Evolutionary conservation across 1,140 invertebrate genomes (phyloP), one percentile per base, ranked within the genome.

Genomic region (Trissolcus basalis): DNA sequence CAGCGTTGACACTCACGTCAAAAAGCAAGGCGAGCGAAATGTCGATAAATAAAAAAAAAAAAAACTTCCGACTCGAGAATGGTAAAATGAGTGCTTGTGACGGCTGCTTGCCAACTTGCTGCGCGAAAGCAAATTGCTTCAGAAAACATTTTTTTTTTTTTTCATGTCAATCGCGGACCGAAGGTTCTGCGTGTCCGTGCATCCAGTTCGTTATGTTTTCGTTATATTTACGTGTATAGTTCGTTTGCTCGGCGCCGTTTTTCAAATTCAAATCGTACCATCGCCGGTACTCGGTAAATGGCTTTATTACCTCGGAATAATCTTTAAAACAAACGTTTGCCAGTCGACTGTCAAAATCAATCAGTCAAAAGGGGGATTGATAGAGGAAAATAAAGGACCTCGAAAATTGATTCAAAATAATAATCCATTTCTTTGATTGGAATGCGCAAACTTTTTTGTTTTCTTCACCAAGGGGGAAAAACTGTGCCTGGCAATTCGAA

Each of bases 21-120:
- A 70, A 70, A 71, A 67, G 64, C 15, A 56, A 67, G 55, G 58
- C 71, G 15, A 36, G 54, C 59, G 51, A 70, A 70, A 70, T 70
- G 61, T 70, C 64, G 67, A 56, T 32, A 54, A 54, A 50, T 55
- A 63, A 70, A 60, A 54, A 60, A 19, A 44, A 15, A 45, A 39
- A 43, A 48, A 61, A 10, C 60, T 39, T 16, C 7, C 16, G 41
- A 32, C 43, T 33, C 53, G 45, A 71, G 61, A 45, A 72, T 72
- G 54, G 59, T 45, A 54, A 41, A 63, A 67, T 50, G 50, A 67
- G 51, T 56, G 51, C 45, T 56, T 36, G 50, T 73, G 58, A 61
- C 71, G 63, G 56, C 51, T 54, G 71, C 61, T 63, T 55, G 45
- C 63, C 36, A 50, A 43, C 48, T 13, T 11, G 16, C 49, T 54